Conservation (phyloP, 2,888 invertebrate genomes). For the Acleris laterana region DNA sequence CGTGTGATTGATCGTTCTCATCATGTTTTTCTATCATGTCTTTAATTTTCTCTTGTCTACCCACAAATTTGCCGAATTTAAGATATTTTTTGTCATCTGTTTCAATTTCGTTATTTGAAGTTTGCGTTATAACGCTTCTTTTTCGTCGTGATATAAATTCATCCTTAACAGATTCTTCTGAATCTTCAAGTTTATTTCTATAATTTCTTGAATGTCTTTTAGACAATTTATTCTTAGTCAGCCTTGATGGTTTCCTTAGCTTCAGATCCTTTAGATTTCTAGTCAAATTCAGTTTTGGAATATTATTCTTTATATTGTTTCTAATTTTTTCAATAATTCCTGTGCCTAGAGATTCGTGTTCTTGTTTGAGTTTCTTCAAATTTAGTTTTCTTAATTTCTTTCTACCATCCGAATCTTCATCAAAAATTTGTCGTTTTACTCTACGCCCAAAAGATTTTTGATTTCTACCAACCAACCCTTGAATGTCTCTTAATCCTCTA, state of each 20-base stretch:
- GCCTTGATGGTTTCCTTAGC: constrained; percentile 31
- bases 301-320: constrained; percentile 6
- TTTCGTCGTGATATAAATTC: constrained; percentile 40
- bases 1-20: constrained; percentile 26
- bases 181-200: constrained; percentile 42
- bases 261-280: constrained; percentile 47
- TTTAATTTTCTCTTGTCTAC: constrained; percentile 55
- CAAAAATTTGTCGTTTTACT: constrained; percentile 51
- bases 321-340: constrained; percentile 24
- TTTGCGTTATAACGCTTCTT: constrained; percentile 40
- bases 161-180: constrained; percentile 39
- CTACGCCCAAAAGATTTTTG: constrained; percentile 37
- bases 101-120: constrained; percentile 59
- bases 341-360: constrained; percentile 40
- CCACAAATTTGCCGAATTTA: constrained; percentile 58
- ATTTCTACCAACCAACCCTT: constrained; percentile 47
- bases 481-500: constrained; percentile 55
- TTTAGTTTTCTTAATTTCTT: constrained; percentile 45
- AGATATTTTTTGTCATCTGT: constrained; percentile 47
- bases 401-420: constrained; percentile 38
- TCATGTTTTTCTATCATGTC: constrained; percentile 49
- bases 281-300: constrained; percentile 46
- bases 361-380: constrained; percentile 39
- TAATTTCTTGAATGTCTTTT: constrained; percentile 38
- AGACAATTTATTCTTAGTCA: constrained; percentile 33